Base-by-base conservation (phyloP, 2,113 vertebrate genomes). In the Acrocephalus arundinaceus region DNA sequence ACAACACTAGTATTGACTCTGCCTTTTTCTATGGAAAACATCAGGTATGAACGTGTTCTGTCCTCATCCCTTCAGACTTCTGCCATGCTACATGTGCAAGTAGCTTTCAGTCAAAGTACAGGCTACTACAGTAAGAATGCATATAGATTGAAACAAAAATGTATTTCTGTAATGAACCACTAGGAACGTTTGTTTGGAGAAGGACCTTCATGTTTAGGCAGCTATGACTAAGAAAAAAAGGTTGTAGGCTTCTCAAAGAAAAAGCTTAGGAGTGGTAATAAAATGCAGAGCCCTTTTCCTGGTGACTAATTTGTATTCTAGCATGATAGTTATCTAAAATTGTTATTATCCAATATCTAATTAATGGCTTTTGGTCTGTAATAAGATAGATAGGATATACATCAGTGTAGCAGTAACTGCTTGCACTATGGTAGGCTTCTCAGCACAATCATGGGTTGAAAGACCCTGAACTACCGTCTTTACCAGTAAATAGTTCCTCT, bases 21-120 rank as follows among this genome's bases (percentile, higher is more conserved):
- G 98, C 98, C 7, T 99, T 99, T 97, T 99, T 99, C 97, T 99
- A 99, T 81, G 99, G 99, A 82, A 98, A 97, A 85, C 55, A 97
- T 37, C 99, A 99, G 99, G 99, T 99, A 98, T 73, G 81, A 93
- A 28, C 2, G 3, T 41, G 10, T 43, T 90, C 48, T 80, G 30
- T 66, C 49, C 55, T 87, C 33, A 30, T 30, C 16, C 17, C 21
- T 86, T 68, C 31, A 63, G 35, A 45, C 49, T 79, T 79, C 33
- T 81, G 57, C 58, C 4, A 4, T 46, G 51, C 28, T 39, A 11
- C 46, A 7, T 24, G 19, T 70, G 18, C 77, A 85, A 81, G 76
- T 28, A 52, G 65, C 83, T 90, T 86, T 81, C 79, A 76, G 68
- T 46, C 8, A 0, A 80, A 93, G 33, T 70, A 18, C 8, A 63